Base-by-base conservation (phyloP, 2,113 vertebrate species). In the Triplophysa tibetana region DNA sequence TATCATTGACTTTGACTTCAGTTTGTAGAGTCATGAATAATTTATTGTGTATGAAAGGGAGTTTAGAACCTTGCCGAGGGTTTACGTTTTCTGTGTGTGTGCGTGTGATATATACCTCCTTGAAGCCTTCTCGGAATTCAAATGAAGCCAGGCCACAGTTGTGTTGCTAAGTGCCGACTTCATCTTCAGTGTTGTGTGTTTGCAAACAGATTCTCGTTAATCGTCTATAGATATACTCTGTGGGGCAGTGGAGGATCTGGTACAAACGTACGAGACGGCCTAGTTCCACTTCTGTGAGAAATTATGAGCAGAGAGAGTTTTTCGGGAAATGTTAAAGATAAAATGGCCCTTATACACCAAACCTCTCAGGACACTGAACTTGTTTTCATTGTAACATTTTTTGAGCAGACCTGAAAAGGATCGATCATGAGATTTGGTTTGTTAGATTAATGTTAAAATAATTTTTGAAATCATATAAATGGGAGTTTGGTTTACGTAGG, bases 1-100 rank as follows among this genome's bases (percentile, higher is more conserved):
- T 89, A 89, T 92, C 89, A 90, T 90, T 89, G 88, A 89, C 88
- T 90, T 87, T 90, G 88, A 89, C 88, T 90, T 82, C 78, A 87
- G 89, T 88, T 90, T 87, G 85, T 87, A 85, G 86, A 87, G 86
- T 84, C 81, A 87, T 92, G 91, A 91, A 92, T 92, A 89, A 91
- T 92, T 89, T 89, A 92, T 86, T 87, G 86, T 90, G 89, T 89
- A 89, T 90, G 87, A 91, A 90, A 85, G 86, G 87, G 86, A 88
- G 84, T 91, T 90, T 89, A 88, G 85, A 90, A 87, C 85, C 88
- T 78, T 85, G 88, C 89, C 80, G 77, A 82, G 72, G 81, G 81
- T 86, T 86, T 77, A 82, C 63, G 14, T 23, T 21, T 16, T 61
- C 14, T 75, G 48, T 64, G 23, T 50, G 26, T 67, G 8, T 61